A percentile compares a stretch with the other conserved stretches of the same genome.
phyloP scores from a whole-genome alignment of 2,113 vertebrate genomes.

The Epinephelus cyanopodus region DNA sequence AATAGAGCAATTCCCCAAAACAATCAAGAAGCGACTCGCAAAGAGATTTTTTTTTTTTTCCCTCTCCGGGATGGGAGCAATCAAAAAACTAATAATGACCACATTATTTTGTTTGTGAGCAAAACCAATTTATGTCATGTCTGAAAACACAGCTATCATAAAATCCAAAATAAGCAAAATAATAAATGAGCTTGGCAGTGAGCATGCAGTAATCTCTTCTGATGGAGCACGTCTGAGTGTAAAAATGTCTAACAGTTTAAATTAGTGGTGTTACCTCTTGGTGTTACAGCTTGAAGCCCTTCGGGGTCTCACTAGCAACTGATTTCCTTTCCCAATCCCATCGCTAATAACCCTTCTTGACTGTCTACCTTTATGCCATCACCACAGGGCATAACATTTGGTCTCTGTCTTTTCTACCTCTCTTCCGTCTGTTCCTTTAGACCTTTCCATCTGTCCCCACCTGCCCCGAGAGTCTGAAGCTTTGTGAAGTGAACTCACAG shows the following conservation, averaged over 20 bases:
- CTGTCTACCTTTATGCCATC: slow-evolving; percentile 56
- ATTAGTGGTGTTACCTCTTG: slow-evolving; percentile 19
- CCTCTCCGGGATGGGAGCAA: slow-evolving; percentile 51
- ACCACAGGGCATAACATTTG: slow-evolving; percentile 61
- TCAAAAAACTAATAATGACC: slow-evolving; percentile 61
- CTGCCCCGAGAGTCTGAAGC: slow-evolving; percentile 41
- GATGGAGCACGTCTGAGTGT: background rate
- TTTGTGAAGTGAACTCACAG: slow-evolving; percentile 31
- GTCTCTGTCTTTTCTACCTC: slow-evolving; percentile 42
- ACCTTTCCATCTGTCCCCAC: slow-evolving; percentile 67
- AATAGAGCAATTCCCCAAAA: slow-evolving; percentile 59
- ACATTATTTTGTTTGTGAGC: slow-evolving; percentile 45
- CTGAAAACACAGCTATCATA: slow-evolving; percentile 50
- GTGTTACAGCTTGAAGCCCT: slow-evolving; percentile 20
- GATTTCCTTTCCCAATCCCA: slow-evolving; percentile 28
- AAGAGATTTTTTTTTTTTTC: slow-evolving; percentile 33
- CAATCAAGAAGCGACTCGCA: slow-evolving; percentile 58
- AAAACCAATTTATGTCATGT: slow-evolving; percentile 57
- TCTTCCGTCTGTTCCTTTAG: slow-evolving; percentile 54
- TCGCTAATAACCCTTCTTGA: slow-evolving; percentile 45
- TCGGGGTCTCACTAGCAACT: background rate
- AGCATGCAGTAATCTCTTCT: slow-evolving; percentile 12
- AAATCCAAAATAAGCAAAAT: slow-evolving; percentile 36
- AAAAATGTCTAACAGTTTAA: slow-evolving; percentile 15
- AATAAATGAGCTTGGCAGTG: slow-evolving; percentile 20